Evolutionary conservation across 2,113 vertebrate genomes (phyloP), one percentile per base, ranked within the genome.

Genomic region (Formicarius rufipectus): DNA sequence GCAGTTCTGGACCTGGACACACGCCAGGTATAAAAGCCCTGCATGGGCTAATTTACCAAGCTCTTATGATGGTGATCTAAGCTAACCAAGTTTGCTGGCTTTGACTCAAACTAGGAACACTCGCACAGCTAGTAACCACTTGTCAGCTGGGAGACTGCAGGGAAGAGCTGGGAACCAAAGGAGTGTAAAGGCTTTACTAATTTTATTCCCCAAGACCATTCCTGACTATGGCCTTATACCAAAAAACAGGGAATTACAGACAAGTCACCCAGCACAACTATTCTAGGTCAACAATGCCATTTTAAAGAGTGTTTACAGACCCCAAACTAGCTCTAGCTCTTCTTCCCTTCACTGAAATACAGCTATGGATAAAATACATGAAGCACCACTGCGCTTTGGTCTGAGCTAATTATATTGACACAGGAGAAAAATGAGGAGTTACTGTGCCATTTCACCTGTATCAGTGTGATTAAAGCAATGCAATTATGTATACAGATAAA

Each of bases 1-100:
- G 85, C 55, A 84, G 42, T 94, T 92, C 76, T 86, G 71, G 75
- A 62, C 50, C 92, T 94, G 95, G 96, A 93, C 55, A 35, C 33
- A 47, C n/a, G 94, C 92, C 94, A 95, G 52, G 14, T 59, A 67
- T 47, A 77, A 93, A 93, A 90, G 50, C 42, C 82, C 82, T 92
- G 94, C 75, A 23, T 37, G 59, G 67, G 72, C 83, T 93, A 77
- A 93, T 93, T 93, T 88, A 83, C 92, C 79, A 42, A 63, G 42
- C 25, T 85, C 58, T 92, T 86, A 58, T 1, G 24, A 86, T 55
- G 85, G 63, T 1, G 0, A 84, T 77, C 72, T 86, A 80, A 90
- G 77, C 76, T 86, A 78, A 83, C 50, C 45, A 39, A 62, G 40
- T 91, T 95, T 90, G 85, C 35, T 91, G 33, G 74, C 45, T 93